phyloP scores from a whole-genome alignment of 2,797 vertebrate genomes.

The Coluber constrictor region DNA sequence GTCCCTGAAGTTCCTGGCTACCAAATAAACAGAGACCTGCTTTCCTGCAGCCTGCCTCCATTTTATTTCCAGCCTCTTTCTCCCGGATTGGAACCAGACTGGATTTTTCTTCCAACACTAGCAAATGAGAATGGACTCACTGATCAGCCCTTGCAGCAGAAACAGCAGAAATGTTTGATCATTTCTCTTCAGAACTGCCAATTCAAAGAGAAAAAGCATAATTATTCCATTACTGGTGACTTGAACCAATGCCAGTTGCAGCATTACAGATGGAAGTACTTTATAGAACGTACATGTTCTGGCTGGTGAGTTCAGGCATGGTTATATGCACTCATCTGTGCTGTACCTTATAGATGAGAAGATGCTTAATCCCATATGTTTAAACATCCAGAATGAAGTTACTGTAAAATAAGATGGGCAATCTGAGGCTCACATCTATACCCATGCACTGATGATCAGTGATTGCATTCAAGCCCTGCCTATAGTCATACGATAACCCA shows the following conservation, averaged over 20 bases:
- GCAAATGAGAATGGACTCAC: neutral
- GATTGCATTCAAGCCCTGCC: neutral
- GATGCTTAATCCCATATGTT: neutral
- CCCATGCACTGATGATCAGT: neutral
- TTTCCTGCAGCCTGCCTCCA: neutral
- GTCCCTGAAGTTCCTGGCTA: neutral
- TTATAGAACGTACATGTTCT: neutral
- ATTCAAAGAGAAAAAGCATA: neutral
- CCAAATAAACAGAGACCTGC: neutral
- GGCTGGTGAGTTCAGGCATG: neutral
- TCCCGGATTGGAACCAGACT: neutral
- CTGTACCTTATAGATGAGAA: neutral
- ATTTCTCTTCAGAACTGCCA: neutral
- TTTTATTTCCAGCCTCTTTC: neutral
- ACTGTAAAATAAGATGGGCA: neutral
- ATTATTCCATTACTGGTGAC: neutral
- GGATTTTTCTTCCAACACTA: neutral
- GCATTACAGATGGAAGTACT: neutral
- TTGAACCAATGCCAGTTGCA: accelerated
- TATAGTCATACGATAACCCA: neutral
- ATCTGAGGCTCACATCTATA: neutral
- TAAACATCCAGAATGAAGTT: neutral
- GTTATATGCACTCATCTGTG: neutral
- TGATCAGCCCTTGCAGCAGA: neutral
- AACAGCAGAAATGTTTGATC: neutral